A percentile compares a stretch with the other conserved stretches of the same genome.
phyloP scores from a whole-genome alignment of 2,113 vertebrate species.

The Sialia sialis region DNA sequence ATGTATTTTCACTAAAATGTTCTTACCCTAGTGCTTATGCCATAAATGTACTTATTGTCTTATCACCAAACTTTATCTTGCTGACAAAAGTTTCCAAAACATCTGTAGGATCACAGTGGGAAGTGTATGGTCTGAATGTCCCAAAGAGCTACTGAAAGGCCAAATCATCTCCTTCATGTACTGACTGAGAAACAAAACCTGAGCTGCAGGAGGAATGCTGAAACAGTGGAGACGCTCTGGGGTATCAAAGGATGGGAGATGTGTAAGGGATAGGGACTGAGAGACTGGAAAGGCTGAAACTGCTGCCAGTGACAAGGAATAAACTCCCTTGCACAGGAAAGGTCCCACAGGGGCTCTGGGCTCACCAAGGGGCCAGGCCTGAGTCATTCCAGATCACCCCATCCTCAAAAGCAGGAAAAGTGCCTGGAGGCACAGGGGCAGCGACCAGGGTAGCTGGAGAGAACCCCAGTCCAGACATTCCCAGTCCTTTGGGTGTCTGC shows the following conservation, averaged over 20 bases:
- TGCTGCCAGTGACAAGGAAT: neutral
- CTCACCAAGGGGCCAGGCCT: neutral
- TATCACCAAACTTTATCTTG: neutral
- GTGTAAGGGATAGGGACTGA: fast-evolving
- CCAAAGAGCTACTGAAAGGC: neutral
- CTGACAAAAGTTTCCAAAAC: neutral
- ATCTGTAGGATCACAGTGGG: neutral
- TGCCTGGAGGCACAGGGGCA: neutral
- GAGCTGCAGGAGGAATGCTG: neutral
- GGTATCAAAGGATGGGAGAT: neutral
- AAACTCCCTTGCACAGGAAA: neutral
- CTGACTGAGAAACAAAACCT: neutral
- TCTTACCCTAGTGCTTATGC: neutral
- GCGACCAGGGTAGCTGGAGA: neutral
- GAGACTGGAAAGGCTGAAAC: neutral
- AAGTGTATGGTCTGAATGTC: neutral
- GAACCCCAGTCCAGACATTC: fast-evolving
- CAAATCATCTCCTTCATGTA: neutral
- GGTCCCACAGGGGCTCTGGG: neutral
- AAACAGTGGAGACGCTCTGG: neutral
- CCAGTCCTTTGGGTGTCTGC: neutral
- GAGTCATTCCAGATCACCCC: neutral
- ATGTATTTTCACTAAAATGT: neutral
- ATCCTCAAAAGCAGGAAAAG: too few relatives aligned
- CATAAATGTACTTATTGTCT: neutral